These are phyloP conservation scores for Bergia sp. DNA, from an alignment of 92 coral and sea anemone genomes.

Conservation along the genomic window DNA sequence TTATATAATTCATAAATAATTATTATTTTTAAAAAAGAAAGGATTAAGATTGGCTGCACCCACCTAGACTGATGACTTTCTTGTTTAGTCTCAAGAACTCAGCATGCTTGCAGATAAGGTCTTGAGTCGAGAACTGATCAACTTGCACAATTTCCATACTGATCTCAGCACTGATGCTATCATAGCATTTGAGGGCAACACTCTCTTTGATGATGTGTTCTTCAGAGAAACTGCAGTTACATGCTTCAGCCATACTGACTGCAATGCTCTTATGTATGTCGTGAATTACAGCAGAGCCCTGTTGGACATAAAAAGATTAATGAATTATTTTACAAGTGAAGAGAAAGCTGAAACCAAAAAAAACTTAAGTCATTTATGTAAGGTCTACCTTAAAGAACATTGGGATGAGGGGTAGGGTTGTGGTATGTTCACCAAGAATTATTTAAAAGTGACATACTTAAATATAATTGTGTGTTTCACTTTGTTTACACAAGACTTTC, in stretches of 20 bases:
- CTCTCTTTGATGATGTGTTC: constrained; percentile 59
- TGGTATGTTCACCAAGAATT: no score
- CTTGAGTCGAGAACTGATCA: constrained; percentile 42
- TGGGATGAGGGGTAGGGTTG: no score
- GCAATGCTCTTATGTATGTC: constrained; percentile 71
- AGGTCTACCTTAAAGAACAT: no score
- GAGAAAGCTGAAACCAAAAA: no score
- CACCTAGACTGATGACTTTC: constrained; percentile 85
- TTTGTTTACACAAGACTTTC: no score
- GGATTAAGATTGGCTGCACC: neutral
- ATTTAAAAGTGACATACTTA: no score
- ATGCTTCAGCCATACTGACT: constrained; percentile 64
- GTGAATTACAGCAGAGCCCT: constrained; percentile 64
- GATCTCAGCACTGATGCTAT: constrained; percentile 81
- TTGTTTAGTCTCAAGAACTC: constrained; percentile 62
- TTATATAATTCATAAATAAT: no score
- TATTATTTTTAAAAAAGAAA: no score
- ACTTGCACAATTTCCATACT: constrained; percentile 67
- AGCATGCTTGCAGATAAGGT: constrained; percentile 70
- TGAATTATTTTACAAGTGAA: neutral
- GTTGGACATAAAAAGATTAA: neutral
- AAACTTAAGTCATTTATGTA: no score
- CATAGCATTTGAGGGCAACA: constrained; percentile 71
- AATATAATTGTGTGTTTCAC: no score
- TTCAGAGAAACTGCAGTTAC: constrained; percentile 71